Conservation (phyloP, 2,888 invertebrate species). For the Elaeidobius kamerunicus region DNA sequence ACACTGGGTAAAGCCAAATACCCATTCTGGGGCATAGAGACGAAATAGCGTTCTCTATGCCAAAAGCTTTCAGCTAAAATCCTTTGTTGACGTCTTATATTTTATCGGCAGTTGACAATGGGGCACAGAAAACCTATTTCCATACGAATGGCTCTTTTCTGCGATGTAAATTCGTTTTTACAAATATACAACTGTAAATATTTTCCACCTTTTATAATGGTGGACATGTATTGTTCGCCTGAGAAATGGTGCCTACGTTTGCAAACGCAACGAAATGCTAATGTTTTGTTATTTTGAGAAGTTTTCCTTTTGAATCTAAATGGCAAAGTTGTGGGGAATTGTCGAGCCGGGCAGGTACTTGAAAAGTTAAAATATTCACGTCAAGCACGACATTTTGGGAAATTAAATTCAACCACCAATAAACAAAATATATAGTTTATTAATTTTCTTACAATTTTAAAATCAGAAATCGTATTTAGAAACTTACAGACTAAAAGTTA, state of each 20-base stretch:
- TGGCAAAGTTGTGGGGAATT: background rate
- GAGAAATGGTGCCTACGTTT: slow-evolving; percentile 40
- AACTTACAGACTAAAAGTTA: too few species aligned
- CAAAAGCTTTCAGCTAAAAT: slow-evolving; percentile 46
- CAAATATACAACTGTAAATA: slow-evolving; percentile 47
- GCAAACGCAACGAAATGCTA: slow-evolving; percentile 39
- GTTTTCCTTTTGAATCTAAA: slow-evolving; percentile 15
- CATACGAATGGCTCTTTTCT: slow-evolving; percentile 51
- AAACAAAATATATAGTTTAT: too few species aligned
- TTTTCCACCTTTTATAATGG: slow-evolving; percentile 47
- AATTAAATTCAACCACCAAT: too few species aligned
- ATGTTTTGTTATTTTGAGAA: slow-evolving; percentile 29
- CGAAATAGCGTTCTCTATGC: slow-evolving; percentile 36
- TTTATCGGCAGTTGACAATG: slow-evolving; percentile 50
- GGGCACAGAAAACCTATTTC: slow-evolving; percentile 48
- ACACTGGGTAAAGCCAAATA: slow-evolving; percentile 44
- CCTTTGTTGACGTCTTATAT: slow-evolving; percentile 52
- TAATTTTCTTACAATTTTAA: too few species aligned
- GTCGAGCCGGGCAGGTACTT: background rate
- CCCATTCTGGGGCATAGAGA: slow-evolving; percentile 38
- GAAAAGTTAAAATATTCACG: background rate
- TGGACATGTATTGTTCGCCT: slow-evolving; percentile 42
- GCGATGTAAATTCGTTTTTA: slow-evolving; percentile 48
- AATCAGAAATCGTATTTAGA: too few species aligned
- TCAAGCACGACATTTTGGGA: too few species aligned